Percentiles rank a stretch among this genome's conserved stretches.
Conservation (phyloP, 2,797 vertebrate species). For the Pampus argenteus region DNA sequence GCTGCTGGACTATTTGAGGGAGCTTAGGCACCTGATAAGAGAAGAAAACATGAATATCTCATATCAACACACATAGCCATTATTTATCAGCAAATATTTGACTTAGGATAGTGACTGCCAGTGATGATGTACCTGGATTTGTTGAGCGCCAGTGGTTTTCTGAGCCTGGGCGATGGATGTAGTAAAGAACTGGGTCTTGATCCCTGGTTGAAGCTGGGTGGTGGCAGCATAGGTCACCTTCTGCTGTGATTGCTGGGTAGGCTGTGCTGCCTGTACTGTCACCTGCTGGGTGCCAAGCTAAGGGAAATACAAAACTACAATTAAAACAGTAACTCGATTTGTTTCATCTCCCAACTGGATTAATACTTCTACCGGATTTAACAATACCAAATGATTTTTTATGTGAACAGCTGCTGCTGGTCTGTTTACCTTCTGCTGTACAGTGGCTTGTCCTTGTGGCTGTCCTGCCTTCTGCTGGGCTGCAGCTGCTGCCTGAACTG, state of each 20-base stretch:
- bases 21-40: constrained; percentile 91
- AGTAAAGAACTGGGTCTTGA: constrained; percentile 91
- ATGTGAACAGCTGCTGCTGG: background rate
- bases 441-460: constrained; percentile 86
- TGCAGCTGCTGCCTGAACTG: constrained; percentile 81
- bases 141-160: constrained; percentile 87
- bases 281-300: constrained; percentile 89
- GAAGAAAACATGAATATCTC: constrained; percentile 52
- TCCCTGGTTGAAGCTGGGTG: constrained; percentile 85
- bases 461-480: constrained; percentile 91
- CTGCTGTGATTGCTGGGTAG: constrained; percentile 85
- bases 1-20: constrained; percentile 93
- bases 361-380: background rate
- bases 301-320: background rate
- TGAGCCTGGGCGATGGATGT: constrained; percentile 87
- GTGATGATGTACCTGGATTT: constrained; percentile 85
- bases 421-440: constrained; percentile 90
- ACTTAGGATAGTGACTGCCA: background rate
- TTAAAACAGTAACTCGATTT: background rate
- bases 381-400: background rate
- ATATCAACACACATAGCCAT: constrained; percentile 17
- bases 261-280: constrained; percentile 87
- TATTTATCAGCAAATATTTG: constrained; percentile 6
- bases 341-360: background rate
- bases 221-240: constrained; percentile 88